Evolutionary conservation across 2,888 invertebrate genomes (phyloP), one percentile per base, ranked within the genome.

Genomic region (Masnerella sp.): DNA sequence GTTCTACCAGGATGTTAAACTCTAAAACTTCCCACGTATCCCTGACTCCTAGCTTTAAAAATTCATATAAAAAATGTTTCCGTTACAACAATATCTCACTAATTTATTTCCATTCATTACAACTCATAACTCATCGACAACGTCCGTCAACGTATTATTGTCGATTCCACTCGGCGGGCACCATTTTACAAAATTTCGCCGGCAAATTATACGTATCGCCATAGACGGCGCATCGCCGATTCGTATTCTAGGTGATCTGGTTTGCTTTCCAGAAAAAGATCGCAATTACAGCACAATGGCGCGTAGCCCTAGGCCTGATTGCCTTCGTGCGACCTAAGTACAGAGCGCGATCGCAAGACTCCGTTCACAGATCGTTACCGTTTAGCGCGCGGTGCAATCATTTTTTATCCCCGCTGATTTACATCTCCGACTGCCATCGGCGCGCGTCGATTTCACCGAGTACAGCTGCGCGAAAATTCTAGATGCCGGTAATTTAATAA

Each of bases 201-300:
- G 11, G 32, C 11, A 70, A 58, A 64, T 71, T 64, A 58, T 58
- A 64, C n/a, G 59, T 43, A 72, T 65, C 64, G 25, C 65, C 42
- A n/a, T 34, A 9, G 49, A 25, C 56, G 54, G 61, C 30, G 49
- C 61, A 49, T 65, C 36, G 54, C 54, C 34, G 47, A 61, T 67
- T 73, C 32, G 61, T 49, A 49, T 67, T 67, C 51, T 71, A 64
- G 64, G 58, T 71, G 81, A 85, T 85, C 84, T 82, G 85, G 83
- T 83, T 84, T 79, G 80, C 73, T 79, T 77, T 64, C 58, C 70
- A 64, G 59, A 73, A 73, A 78, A 70, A 76, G 65, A 78, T 77
- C 70, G 74, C 82, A 82, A 84, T 84, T 82, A 82, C 82, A 82
- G 81, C 78, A 80, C 83, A 83, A 83, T 81, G 80, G 77, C 78